A percentile compares a stretch with the other conserved stretches of the same genome.
Evolutionary conservation across 2,888 invertebrate genomes (phyloP).

Genomic region (Acanthosoma haemorrhoidale): DNA sequence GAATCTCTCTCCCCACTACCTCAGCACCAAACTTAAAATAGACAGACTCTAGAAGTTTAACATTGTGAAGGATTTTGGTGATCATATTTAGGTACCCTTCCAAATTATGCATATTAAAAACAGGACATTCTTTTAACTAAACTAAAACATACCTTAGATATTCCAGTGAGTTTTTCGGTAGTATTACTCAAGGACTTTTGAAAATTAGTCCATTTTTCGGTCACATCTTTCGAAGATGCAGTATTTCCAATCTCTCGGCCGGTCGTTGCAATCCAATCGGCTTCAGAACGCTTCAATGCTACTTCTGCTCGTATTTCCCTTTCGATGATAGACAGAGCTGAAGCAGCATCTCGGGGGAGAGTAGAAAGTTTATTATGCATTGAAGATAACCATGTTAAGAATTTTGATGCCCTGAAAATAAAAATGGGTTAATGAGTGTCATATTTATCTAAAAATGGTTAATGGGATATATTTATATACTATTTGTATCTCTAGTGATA

Average conservation of each 20-base stretch:
- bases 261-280: conserved; percentile 67
- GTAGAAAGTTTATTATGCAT: neutral
- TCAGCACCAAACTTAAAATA: neutral
- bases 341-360: conserved; percentile 62
- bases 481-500: no score
- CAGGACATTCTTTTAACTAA: neutral
- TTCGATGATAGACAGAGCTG: conserved; percentile 64
- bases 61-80: no score
- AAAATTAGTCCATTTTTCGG: neutral
- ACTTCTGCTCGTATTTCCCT: conserved; percentile 72
- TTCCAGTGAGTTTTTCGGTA: neutral
- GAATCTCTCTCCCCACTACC: no score
- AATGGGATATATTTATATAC: no score
- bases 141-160: neutral
- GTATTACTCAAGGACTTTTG: neutral
- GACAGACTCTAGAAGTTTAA: neutral
- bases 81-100: no score
- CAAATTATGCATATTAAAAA: no score
- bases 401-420: conserved; percentile 44
- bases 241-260: conserved; percentile 8
- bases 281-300: conserved; percentile 67
- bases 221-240: neutral
- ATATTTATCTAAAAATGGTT: no score
- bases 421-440: conserved; percentile 49
- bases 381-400: neutral